Evolutionary conservation across 2,113 vertebrate genomes (phyloP), one percentile per base, ranked within the genome.

Genomic region (Neolamprologus tretocephalus): DNA sequence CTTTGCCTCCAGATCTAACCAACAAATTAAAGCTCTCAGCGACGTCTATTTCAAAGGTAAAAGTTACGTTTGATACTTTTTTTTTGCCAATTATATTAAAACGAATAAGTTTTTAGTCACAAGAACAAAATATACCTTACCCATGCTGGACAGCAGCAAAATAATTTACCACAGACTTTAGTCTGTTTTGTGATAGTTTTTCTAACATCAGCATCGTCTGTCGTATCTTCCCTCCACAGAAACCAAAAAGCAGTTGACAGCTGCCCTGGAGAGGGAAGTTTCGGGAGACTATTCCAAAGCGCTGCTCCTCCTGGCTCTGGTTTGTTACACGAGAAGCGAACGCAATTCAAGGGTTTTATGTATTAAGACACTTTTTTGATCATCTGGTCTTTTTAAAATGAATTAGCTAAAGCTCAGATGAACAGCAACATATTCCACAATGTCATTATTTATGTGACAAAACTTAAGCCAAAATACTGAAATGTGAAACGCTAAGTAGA

Each of bases 231-330:
- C 80, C 11, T 49, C 49, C 16, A 3, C 55, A 96, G 97, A 94
- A 40, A 97, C 95, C 10, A 91, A 97, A 92, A 96, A 93, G 75
- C 95, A 94, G 73, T 89, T 98, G 82, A 89, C 73, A 4, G 89
- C 92, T 17, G 93, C 93, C 49, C 89, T 98, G 55, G 91, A 92
- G 83, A 83, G 71, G 0, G 97, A 97, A 87, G 93, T 96, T 26
- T 96, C 96, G 2, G 96, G 96, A 58, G 95, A 97, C 85, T 97
- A 94, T 89, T 86, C 89, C 57, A 94, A 94, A 61, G 96, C 96
- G 4, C 80, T 98, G 19, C 75, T 97, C 12, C 88, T 96, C 71
- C 93, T 98, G 91, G 95, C 95, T 26, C 88, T 97, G 92, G 97
- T 98, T 92, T 92, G 94, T 89, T 8, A 45, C 66, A 7, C 3